Evolutionary conservation across 2,797 vertebrate genomes (phyloP), one percentile per base, ranked within the genome.

Genomic region (Centropyge bicolor): DNA sequence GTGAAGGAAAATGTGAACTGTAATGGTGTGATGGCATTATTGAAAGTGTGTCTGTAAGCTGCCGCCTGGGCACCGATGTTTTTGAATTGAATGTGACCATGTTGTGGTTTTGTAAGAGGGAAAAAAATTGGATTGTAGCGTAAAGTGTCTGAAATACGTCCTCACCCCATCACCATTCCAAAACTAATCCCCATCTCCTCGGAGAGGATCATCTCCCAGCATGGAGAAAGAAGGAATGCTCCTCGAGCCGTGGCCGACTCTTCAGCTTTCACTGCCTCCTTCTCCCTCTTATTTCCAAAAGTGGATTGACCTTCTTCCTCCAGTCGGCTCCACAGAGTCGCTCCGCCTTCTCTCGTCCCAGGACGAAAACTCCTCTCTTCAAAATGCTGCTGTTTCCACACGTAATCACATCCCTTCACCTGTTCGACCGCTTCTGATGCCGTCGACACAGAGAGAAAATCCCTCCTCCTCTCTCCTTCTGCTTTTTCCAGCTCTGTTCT

Each of bases 291-390:
- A 63, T 86, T 78, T 82, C 74, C 56, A 70, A 68, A 74, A 70
- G 79, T 67, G 75, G 74, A 80, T 84, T 87, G 79, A 80, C 75
- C 85, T 82, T 86, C 79, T 87, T 72, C 31, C 81, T 81, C 56
- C 57, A 57, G 68, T 79, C 65, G 16, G 55, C 24, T 19, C 24
- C 16, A 10, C 60, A 19, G 43, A 74, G 38, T 67, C 76, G 6
- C 38, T 64, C 38, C 46, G n/a, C 36, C 19, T 54, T 70, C 54
- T 75, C 64, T 63, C 60, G 69, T 54, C 66, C 22, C 5, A 49
- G 70, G 48, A 66, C 78, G 74, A 48, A 76, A 82, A 70, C 59
- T 74, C 78, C 52, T 84, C 68, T 85, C 76, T 60, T 78, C 56
- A 31, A 61, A 70, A 9, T 74, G 19, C 63, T 49, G 38, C 51